Conservation (phyloP, 2,113 vertebrate genomes). For the Pelvicachromis taeniatus region DNA sequence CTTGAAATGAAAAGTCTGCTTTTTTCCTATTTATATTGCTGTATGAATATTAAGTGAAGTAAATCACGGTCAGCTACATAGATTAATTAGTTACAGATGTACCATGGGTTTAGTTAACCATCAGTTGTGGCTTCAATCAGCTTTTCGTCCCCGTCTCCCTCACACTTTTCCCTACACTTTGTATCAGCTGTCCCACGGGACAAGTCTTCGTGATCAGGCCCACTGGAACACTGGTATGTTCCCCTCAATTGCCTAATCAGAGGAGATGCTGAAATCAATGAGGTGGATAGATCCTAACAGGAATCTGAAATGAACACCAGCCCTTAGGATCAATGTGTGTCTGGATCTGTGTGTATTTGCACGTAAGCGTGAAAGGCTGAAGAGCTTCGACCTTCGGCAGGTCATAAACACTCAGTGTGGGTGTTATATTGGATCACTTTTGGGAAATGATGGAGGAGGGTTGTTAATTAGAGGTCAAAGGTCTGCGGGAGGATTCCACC, state of each 20-base stretch:
- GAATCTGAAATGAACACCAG: conserved; percentile 79
- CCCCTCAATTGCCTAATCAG: conserved; percentile 76
- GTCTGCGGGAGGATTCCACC: conserved; percentile 4
- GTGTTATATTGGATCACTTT: conserved; percentile 27
- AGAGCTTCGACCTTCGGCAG: conserved; percentile 52
- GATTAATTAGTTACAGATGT: background rate
- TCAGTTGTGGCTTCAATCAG: background rate
- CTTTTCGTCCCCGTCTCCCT: background rate
- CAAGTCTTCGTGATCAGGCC: conserved; percentile 54
- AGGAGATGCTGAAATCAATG: conserved; percentile 78
- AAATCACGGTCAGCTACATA: rapidly evolving
- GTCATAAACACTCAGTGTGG: conserved; percentile 11
- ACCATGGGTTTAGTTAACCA: background rate
- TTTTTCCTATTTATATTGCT: background rate
- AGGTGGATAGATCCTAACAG: conserved; percentile 74
- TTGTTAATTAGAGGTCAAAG: conserved; percentile 45
- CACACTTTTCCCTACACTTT: background rate
- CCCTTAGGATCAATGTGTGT: conserved; percentile 63
- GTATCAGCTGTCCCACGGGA: conserved; percentile 42
- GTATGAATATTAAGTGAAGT: background rate
- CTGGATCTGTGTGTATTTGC: conserved; percentile 21
- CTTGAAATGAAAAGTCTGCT: background rate
- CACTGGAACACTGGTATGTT: conserved; percentile 49
- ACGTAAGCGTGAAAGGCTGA: background rate
- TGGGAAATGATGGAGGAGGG: conserved; percentile 34